A percentile compares a stretch with the other conserved stretches of the same genome.
Evolutionary conservation across 2,113 vertebrate species (phyloP).

Genomic region (Chloroceryle aenea): DNA sequence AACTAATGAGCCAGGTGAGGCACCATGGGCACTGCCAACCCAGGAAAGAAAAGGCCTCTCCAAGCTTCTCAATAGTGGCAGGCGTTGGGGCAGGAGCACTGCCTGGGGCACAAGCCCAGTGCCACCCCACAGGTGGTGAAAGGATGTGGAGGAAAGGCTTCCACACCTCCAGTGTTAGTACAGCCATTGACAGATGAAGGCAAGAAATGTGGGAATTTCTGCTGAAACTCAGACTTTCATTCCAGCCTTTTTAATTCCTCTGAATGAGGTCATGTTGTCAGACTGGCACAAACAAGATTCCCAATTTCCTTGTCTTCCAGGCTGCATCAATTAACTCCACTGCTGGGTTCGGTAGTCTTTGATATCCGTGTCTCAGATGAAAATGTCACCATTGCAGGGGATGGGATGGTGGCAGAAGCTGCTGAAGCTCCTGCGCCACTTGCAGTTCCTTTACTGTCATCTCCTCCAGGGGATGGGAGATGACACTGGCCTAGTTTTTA

Average conservation of each 20-base stretch:
- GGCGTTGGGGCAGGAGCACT: not conserved
- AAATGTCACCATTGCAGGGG: not conserved
- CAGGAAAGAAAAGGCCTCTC: not conserved
- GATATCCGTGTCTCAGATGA: not conserved
- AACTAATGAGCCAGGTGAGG: not conserved
- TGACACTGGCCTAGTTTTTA: not conserved
- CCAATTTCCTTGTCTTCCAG: not conserved
- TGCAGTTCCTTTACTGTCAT: not conserved
- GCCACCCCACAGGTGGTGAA: accelerated
- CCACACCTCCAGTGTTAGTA: not conserved
- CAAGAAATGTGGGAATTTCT: not conserved
- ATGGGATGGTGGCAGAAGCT: not conserved
- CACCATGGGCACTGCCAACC: not conserved
- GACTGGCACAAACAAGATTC: not conserved
- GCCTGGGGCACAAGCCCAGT: not conserved
- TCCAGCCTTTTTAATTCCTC: not conserved
- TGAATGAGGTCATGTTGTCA: not conserved
- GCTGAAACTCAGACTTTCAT: not conserved
- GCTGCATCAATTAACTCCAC: slow-evolving; percentile 23
- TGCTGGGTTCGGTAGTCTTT: not conserved
- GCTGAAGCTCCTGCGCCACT: not conserved
- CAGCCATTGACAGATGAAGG: not conserved
- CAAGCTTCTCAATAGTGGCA: not conserved
- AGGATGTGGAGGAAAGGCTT: not conserved
- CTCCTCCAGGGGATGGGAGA: not conserved